phyloP scores from a whole-genome alignment of 2,113 vertebrate genomes.

The Hirundichthys speculiger region DNA sequence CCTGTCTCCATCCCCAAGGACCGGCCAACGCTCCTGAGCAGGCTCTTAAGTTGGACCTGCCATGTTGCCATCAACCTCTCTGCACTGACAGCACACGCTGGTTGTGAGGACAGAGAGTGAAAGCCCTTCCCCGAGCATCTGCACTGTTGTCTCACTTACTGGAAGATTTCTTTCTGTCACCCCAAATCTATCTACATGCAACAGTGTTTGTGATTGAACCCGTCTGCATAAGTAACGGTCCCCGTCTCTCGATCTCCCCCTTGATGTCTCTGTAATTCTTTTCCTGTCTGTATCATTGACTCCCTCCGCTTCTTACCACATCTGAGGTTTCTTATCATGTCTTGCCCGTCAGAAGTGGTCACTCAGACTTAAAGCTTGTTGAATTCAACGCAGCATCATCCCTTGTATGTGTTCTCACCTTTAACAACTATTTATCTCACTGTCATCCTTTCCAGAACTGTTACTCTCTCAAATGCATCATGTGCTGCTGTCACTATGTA shows the following conservation, averaged over 20 bases:
- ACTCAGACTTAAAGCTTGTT: slow-evolving; percentile 26
- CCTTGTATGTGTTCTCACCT: neutral
- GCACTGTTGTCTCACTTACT: slow-evolving; percentile 51
- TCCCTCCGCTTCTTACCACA: slow-evolving; percentile 6
- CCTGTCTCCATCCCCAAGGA: slow-evolving; percentile 11
- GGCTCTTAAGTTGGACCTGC: no score
- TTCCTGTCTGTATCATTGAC: slow-evolving; percentile 10
- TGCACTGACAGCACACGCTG: slow-evolving; percentile 48
- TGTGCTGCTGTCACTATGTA: no score
- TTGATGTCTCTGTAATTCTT: slow-evolving; percentile 13
- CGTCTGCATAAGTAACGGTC: slow-evolving; percentile 45
- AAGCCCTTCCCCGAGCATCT: slow-evolving; percentile 56
- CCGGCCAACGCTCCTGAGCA: slow-evolving; percentile 6
- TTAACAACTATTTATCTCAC: neutral
- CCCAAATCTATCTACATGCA: slow-evolving; percentile 22
- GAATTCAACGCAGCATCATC: slow-evolving; percentile 3
- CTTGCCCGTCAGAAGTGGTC: slow-evolving; percentile 39
- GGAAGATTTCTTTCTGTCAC: slow-evolving; percentile 49
- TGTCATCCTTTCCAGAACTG: neutral
- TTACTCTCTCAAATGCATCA: slow-evolving; percentile 14
- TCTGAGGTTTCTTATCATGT: slow-evolving; percentile 12
- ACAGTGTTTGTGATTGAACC: slow-evolving; percentile 42
- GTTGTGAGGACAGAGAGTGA: slow-evolving; percentile 33
- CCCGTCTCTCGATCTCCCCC: slow-evolving; percentile 22
- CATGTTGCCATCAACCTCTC: slow-evolving; percentile 55